Base-by-base conservation (phyloP, 2,113 vertebrate species). In the Mustela lutreola region DNA sequence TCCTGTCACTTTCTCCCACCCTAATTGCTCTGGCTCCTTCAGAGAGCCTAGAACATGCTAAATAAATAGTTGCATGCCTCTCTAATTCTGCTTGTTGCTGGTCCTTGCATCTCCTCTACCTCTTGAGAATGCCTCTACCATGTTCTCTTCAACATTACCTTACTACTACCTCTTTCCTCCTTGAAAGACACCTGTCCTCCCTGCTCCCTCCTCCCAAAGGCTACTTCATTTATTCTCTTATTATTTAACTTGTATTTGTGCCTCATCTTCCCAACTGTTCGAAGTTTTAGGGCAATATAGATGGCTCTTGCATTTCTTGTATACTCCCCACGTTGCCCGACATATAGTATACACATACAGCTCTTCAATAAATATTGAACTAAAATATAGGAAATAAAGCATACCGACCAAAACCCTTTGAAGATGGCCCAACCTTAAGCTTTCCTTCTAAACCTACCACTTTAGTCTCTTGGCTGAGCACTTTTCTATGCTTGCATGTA, bases 151-250 rank as follows among this genome's bases (percentile, higher is more conserved):
- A 45, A 16, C 4, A 33, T 45, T 0, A 19, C 16, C 56, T 48
- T 18, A 31, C 36, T 48, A 2, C 15, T 3, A 2, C 10, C 70
- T 60, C 50, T 4, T 12, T 58, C 36, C 50, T 81, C 24, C 36
- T 71, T 21, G 10, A 65, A 63, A 89, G 42, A 26, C 22, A 10
- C 50, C 58, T 70, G 11, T 11, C 21, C 24, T 81, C 21, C 36
- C 36, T 5, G 1, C 7, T 5, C 14, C 36, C 31, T 16, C 11
- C 24, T 16, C 39, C 14, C 8, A 1, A 36, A 26, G 11, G 9
- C 45, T 42, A 5, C 78, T 33, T 73, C 26, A 26, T 39, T 75
- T 21, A 42, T 31, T n/a, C 31, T 70, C n/a, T 88, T 22, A 42
- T 21, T 7, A 39, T 33, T 79, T 75, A 53, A 70, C 50, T 89